Conservation (phyloP, 2,888 invertebrate species). For the Bugulina stolonifera region DNA sequence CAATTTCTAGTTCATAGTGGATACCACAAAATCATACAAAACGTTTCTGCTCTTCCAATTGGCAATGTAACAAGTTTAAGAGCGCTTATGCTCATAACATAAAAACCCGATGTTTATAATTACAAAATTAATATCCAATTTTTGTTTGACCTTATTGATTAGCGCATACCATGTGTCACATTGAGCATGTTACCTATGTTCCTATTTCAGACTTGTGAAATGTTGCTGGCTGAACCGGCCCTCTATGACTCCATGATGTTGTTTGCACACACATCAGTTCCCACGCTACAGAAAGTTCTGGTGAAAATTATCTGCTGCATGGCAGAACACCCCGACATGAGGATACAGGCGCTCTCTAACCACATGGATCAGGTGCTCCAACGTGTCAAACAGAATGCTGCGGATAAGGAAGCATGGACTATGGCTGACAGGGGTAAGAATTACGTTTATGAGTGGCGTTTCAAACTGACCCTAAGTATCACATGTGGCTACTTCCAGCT, state of each 20-base stretch:
- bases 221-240: conserved; percentile 35
- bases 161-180: too few species aligned
- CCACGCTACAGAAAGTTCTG: conserved; percentile 45
- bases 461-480: too few species aligned
- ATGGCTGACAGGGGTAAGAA: conserved; percentile 47
- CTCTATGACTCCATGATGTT: conserved; percentile 37
- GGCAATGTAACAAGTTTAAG: too few species aligned
- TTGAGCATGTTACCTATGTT: too few species aligned
- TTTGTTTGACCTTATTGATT: too few species aligned
- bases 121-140: too few species aligned
- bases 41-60: too few species aligned
- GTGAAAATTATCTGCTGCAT: conserved; percentile 44
- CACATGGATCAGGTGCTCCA: conserved; percentile 38
- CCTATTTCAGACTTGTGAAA: conserved; percentile 43
- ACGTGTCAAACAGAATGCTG: conserved; percentile 39
- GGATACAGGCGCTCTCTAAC: conserved; percentile 34
- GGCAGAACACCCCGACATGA: conserved; percentile 38
- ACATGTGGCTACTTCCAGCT: too few species aligned
- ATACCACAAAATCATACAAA: too few species aligned
- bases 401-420: conserved; percentile 45
- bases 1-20: too few species aligned
- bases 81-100: too few species aligned
- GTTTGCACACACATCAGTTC: conserved; percentile 39
- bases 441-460: neutral
- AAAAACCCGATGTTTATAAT: too few species aligned